Evolutionary conservation across 2,113 vertebrate genomes (phyloP).

Genomic region (Macrotis lagotis): DNA sequence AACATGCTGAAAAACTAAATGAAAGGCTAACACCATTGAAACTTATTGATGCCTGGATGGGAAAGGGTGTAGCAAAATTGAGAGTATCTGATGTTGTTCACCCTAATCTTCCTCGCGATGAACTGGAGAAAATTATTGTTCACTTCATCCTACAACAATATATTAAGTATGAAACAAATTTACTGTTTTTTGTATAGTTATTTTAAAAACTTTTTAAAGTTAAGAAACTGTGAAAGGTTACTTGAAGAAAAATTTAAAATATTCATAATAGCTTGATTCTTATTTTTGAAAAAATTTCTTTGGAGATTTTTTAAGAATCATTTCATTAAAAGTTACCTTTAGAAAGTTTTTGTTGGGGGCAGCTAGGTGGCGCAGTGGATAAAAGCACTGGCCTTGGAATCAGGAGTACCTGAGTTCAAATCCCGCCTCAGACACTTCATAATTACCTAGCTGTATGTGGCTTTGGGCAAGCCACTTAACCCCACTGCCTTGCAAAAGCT

Average conservation of each 20-base stretch:
- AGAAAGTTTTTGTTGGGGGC: too few species aligned
- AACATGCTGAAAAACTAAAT: conserved; percentile 86
- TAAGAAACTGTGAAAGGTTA: conserved; percentile 25
- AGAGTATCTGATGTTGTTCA: conserved; percentile 87
- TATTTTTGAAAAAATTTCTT: background rate
- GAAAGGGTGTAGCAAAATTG: conserved; percentile 90
- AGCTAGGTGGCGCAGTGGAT: too few species aligned
- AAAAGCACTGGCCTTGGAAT: too few species aligned
- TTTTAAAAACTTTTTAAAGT: background rate
- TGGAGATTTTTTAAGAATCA: background rate
- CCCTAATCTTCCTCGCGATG: conserved; percentile 83
- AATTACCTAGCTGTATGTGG: too few species aligned
- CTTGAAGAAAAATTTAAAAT: background rate
- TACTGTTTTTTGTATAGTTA: conserved; percentile 27
- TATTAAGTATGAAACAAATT: conserved; percentile 85
- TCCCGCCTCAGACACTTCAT: too few species aligned
- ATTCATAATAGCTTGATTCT: background rate
- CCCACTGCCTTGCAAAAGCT: too few species aligned
- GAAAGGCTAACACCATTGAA: conserved; percentile 97
- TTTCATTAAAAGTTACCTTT: background rate
- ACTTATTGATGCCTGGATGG: conserved; percentile 92
- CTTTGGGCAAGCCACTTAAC: too few species aligned
- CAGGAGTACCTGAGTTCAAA: too few species aligned
- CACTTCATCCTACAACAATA: conserved; percentile 91
- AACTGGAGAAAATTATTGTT: conserved; percentile 89